Conservation (phyloP, 2,888 invertebrate species). For the Lithophane ornitopus region DNA sequence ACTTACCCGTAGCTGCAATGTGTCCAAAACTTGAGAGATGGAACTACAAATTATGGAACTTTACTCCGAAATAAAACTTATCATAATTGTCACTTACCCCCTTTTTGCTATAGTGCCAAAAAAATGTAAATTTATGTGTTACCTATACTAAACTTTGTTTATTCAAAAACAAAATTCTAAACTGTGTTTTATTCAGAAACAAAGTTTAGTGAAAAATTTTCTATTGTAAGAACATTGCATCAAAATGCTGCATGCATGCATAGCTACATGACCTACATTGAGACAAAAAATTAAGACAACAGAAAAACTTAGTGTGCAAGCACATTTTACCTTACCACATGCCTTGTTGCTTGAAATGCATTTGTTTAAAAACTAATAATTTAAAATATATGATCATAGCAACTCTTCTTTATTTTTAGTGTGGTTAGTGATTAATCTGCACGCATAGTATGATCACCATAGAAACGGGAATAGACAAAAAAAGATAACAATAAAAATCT, state of each 20-base stretch:
- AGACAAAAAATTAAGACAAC: not conserved
- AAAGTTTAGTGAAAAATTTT: not conserved
- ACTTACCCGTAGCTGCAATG: slow-evolving; percentile 74
- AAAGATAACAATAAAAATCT: too few relatives aligned
- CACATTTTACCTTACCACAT: not conserved
- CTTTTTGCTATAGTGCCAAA: not conserved
- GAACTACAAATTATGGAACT: slow-evolving; percentile 51
- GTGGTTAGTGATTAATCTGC: too few relatives aligned
- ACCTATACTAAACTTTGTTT: too few relatives aligned
- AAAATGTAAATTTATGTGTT: too few relatives aligned
- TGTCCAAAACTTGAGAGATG: slow-evolving; percentile 70
- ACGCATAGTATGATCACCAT: too few relatives aligned
- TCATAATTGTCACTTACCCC: slow-evolving; percentile 6
- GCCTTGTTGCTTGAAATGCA: slow-evolving; percentile 13
- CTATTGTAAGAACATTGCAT: not conserved
- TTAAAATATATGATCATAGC: not conserved
- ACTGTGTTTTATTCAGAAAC: too few relatives aligned
- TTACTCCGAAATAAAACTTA: slow-evolving; percentile 35
- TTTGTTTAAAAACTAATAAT: not conserved
- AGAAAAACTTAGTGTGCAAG: not conserved
- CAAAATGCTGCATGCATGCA: too few relatives aligned
- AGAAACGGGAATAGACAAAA: too few relatives aligned
- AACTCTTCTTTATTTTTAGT: not conserved
- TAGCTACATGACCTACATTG: not conserved
- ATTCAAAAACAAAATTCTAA: too few relatives aligned